These are phyloP conservation scores for Amphimallon solstitiale DNA, from an alignment of 2,888 invertebrate genomes.

Conservation along the genomic window DNA sequence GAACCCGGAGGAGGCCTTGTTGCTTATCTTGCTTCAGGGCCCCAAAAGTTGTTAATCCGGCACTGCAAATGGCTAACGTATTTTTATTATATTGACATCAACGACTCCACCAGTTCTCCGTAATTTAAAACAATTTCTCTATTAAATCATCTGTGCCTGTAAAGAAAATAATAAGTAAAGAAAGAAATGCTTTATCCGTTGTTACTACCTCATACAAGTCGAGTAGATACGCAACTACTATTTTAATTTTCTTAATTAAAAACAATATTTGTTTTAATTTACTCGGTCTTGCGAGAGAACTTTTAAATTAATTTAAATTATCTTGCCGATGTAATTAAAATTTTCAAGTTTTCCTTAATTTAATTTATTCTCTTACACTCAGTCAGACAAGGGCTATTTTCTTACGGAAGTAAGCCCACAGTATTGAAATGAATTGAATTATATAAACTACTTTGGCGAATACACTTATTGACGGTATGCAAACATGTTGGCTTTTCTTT, in stretches of 20 bases:
- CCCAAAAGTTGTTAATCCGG: too few relatives aligned
- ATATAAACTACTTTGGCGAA: slow-evolving; percentile 8
- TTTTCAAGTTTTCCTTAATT: slow-evolving; percentile 37
- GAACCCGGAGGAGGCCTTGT: too few relatives aligned
- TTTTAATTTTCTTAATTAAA: slow-evolving; percentile 31
- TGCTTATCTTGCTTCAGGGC: too few relatives aligned
- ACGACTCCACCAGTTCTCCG: too few relatives aligned
- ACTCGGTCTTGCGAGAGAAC: slow-evolving; percentile 1
- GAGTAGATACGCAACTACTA: neutral
- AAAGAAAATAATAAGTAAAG: too few relatives aligned
- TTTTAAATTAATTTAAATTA: slow-evolving; percentile 39
- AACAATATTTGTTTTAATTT: slow-evolving; percentile 37
- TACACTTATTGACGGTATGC: slow-evolving; percentile 3
- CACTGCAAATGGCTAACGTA: too few relatives aligned
- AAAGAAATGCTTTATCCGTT: too few relatives aligned
- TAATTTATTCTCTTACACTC: slow-evolving; percentile 27
- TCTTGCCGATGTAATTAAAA: slow-evolving; percentile 35
- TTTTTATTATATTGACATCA: too few relatives aligned
- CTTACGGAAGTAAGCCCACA: neutral
- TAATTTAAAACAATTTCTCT: too few relatives aligned
- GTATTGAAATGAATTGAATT: slow-evolving; percentile 14
- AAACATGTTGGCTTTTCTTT: slow-evolving; percentile 10
- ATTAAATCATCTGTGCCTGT: too few relatives aligned
- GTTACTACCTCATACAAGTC: neutral
- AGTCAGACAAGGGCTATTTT: slow-evolving; percentile 4